Evolutionary conservation across 2,888 invertebrate genomes (phyloP), one percentile per base, ranked within the genome.

Genomic region (Argynnis bischoffii): DNA sequence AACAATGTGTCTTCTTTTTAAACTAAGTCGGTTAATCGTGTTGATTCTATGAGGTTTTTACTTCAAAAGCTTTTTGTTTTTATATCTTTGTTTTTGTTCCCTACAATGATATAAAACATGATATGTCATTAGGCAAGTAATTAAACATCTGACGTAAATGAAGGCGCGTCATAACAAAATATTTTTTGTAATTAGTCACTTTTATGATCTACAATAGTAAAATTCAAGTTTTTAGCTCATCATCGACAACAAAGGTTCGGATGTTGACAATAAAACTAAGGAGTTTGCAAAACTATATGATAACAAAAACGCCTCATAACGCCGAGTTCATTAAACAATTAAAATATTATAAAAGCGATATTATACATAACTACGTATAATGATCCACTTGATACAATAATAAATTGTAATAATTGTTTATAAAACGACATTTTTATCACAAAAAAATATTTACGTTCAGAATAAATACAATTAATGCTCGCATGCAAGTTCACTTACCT

Each of bases 1-100:
- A 81, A 86, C 85, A 85, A 88, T 88, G 86, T 82, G 79, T 90
- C 89, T 88, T 85, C 80, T 87, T 90, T 90, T 87, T 82, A 81
- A 85, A 87, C 81, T 81, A 82, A 84, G 83, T 81, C 79, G 77
- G 82, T 82, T 87, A 85, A 86, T 83, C 79, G 83, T 79, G 81
- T 81, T 81, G 77, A 76, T 80, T 77, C 78, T 85, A 81, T 79
- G 71, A 61, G 76, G 78, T 79, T 69, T 69, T 63, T 66, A 66
- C 69, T 68, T 65, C 31, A 46, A 55, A 60, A 53, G 35, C 31
- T 66, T 66, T 63, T 63, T 54, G 54, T 35, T 63, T 21, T 54
- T 59, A 53, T 57, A 51, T 15, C 51, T 31, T 14, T 14, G 47
- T 53, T 59, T 55, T 66, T 59, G 41, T 64, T n/a, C 0, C 53